These are phyloP conservation scores for Chiridota heheva DNA, from an alignment of 35 echinoderm and acorn worm species.

Conservation along the genomic window DNA sequence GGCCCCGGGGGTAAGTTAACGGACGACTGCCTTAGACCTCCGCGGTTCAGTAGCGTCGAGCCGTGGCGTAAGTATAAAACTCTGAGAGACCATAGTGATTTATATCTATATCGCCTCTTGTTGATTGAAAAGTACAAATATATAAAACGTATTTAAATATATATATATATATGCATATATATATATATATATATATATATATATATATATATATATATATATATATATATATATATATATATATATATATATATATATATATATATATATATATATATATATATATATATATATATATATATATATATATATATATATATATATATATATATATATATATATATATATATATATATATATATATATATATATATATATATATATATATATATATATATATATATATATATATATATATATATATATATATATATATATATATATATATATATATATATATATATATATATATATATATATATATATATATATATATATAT, in stretches of 20 bases:
- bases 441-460: not conserved
- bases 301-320: not conserved
- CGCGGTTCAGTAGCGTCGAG: no score
- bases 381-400: no score
- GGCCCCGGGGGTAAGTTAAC: no score
- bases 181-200: not conserved
- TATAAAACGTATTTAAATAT: slow-evolving; percentile 2
- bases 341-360: not conserved
- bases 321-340: not conserved
- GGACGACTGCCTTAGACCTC: no score
- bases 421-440: not conserved
- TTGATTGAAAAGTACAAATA: no score
- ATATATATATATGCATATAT: slow-evolving; percentile 29
- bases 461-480: not conserved
- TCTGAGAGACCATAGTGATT: no score
- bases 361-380: no score
- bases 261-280: not conserved
- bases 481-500: not conserved
- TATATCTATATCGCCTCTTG: no score
- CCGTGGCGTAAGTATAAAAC: no score
- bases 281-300: not conserved
- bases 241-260: not conserved
- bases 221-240: not conserved
- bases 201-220: not conserved
- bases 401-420: no score